Base-by-base conservation (phyloP, 2,888 invertebrate species). In the Ceraclea dissimilis region DNA sequence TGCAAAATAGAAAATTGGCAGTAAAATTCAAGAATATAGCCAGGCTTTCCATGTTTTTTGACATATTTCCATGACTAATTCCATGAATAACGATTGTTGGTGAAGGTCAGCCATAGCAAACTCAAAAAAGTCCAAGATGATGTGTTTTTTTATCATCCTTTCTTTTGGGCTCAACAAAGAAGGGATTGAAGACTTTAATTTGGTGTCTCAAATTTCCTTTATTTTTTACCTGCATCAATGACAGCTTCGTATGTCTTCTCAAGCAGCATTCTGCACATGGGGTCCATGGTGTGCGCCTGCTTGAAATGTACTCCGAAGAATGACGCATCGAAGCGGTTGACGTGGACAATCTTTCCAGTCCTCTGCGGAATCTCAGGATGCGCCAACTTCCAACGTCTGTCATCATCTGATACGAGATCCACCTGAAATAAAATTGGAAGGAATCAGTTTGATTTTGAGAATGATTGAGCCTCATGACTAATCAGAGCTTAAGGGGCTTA, bases 321-420 rank as follows among this genome's bases (percentile, higher is more conserved):
- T 0, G 83, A 81, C 0, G 87, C 86, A 66, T 88, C 88, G 66
- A 90, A 90, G 66, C 87, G 87, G 62, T 79, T 78, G 11, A 89
- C 77, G 63, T 82, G 74, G 65, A 80, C 78, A 52, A 90, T 74
- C 69, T 88, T 88, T 26, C 90, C 91, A 0, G 83, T 81, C 8
- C 88, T 74, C 63, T 81, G 81, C 0, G 90, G 89, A 61, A 90
- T 85, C 66, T 88, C 88, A 0, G 84, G 82, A 65, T 85, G 83
- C n/a, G 78, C 77, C 22, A 81, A 75, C 57, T 80, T 79, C 92
- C 91, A 93, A 63, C 92, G 79, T 44, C 85, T 79, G 61, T 83
- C 82, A 66, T 89, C 88, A 19, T 84, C 88, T 53, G 90, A 89
- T 57, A 93, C 83, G 78, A 94, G 82, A 67, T 95, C 93, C 63